phyloP scores from a whole-genome alignment of 2,113 vertebrate genomes.

The Pogonocichla stellata region DNA sequence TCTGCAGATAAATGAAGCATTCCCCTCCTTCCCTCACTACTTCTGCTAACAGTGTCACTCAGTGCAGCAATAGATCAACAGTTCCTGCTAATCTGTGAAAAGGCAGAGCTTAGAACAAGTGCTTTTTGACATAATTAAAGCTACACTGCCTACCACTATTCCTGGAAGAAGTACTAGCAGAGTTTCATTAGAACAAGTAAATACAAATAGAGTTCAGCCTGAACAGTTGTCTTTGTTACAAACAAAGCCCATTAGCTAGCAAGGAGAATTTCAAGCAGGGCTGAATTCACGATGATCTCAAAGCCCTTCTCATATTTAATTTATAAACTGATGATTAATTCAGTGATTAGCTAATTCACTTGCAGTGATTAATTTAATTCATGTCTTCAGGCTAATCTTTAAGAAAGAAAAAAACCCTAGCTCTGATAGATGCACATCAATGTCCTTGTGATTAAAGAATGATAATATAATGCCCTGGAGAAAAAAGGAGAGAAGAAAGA shows the following conservation, averaged over 20 bases:
- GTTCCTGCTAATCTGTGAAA: constrained; percentile 8
- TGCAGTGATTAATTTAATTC: constrained; percentile 49
- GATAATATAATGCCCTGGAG: constrained; percentile 38
- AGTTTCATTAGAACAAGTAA: constrained; percentile 46
- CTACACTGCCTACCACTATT: background rate
- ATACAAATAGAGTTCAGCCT: constrained; percentile 40
- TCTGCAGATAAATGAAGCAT: background rate
- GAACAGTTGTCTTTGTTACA: constrained; percentile 25
- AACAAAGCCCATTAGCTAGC: constrained; percentile 27
- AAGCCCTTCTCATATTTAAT: constrained; percentile 50
- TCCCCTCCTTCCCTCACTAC: background rate
- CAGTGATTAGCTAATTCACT: constrained; percentile 42
- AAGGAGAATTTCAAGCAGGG: background rate
- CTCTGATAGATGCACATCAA: constrained; percentile 8
- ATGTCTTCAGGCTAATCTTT: constrained; percentile 42
- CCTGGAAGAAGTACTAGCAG: background rate
- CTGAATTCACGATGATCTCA: background rate
- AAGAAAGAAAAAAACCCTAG: background rate
- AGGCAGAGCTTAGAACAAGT: background rate
- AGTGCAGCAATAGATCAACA: background rate
- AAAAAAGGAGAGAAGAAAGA: constrained; percentile 39
- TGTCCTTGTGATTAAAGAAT: constrained; percentile 37
- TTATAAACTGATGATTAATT: constrained; percentile 59
- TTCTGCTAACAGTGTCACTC: background rate
- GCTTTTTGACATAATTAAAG: constrained; percentile 28